Percentiles rank a stretch among this genome's conserved stretches.
Conservation (phyloP, 1,140 invertebrate genomes). For the Nasonia longicornis region DNA sequence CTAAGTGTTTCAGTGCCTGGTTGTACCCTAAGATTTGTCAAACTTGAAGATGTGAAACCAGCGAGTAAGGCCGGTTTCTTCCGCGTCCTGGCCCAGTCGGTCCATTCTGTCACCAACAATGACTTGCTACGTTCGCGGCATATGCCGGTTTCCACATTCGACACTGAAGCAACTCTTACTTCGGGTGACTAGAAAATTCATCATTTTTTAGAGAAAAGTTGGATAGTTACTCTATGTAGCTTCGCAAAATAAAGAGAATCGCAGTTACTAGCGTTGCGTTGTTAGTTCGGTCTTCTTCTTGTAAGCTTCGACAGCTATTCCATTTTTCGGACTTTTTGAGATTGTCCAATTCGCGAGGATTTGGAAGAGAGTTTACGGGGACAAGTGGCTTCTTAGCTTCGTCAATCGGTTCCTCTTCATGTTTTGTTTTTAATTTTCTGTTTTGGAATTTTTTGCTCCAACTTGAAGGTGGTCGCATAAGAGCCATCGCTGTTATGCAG, state of each 20-base stretch:
- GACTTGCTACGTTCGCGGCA: constrained; percentile 40
- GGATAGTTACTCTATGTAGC: constrained; percentile 10
- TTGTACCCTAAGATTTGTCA: constrained; percentile 57
- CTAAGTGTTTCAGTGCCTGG: constrained; percentile 51
- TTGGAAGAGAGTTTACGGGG: not conserved
- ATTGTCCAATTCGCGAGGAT: constrained; percentile 12
- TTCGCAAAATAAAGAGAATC: not conserved
- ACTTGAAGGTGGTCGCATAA: constrained; percentile 60
- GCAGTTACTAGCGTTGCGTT: constrained; percentile 29
- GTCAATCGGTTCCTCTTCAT: not conserved
- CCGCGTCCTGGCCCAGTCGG: constrained; percentile 23
- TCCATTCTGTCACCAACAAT: constrained; percentile 14
- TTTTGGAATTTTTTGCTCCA: constrained; percentile 47
- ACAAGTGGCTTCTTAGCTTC: constrained; percentile 21
- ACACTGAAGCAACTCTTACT: constrained; percentile 52
- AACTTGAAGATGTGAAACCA: constrained; percentile 54
- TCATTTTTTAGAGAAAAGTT: constrained; percentile 32
- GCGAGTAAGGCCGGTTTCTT: constrained; percentile 14
- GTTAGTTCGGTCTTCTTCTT: constrained; percentile 52
- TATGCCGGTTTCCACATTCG: constrained; percentile 51
- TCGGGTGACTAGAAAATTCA: constrained; percentile 44
- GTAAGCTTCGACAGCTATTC: constrained; percentile 63
- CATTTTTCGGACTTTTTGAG: constrained; percentile 50
- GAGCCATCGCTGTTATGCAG: constrained; percentile 61
- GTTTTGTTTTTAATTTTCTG: not conserved